Base-by-base conservation (phyloP, 37 sponge, comb jelly and placozoan genomes). In the Hormiphora californensis region DNA sequence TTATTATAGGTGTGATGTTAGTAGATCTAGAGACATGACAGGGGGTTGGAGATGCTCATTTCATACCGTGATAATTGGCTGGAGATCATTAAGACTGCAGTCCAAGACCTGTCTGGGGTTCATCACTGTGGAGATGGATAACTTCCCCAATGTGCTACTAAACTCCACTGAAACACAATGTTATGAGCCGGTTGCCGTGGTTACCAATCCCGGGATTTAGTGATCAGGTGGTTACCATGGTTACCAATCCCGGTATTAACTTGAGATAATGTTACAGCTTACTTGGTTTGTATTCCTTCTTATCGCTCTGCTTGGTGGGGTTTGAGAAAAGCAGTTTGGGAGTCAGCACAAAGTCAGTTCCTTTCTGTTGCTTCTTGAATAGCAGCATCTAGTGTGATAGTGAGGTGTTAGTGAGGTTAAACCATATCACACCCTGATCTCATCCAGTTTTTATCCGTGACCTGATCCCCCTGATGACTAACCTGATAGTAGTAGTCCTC, bases 61-160 rank as follows among this genome's bases (percentile, higher is more conserved):
- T 32, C 44, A 0, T 25, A 73, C 81, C 81, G 81, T 73, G 81
- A 39, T 73, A 28, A 40, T 73, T 9, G 81, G 44, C 44, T 73
- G 81, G 3, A 73, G 46, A 19, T 73, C 81, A 46, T 73, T 73
- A 25, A 73, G 81, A 40, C 81, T 73, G 38, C 81, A 73, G 35
- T 73, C 81, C n/a, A 73, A 28, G 8, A 73, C 81, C 43, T 73
- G 81, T 73, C 81, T 21, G 0, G 81, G 81, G 81, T 73, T 73
- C 81, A 73, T 73, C 23, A 73, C 81, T n/a, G 81, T 73, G 12
- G 81, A 73, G n/a, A 73, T 73, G 41, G 81, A 73, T 25, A 73
- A 46, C 46, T 73, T 73, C 25, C 81, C 81, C 41, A 73, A 19
- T 3, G 81, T 73, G 23, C 81, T 73, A 2, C 41, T 40, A 28